A percentile compares a stretch with the other conserved stretches of the same genome.
These are phyloP conservation scores for Hozukius guyotensis DNA, from an alignment of 2,797 vertebrate species.

Conservation along the genomic window DNA sequence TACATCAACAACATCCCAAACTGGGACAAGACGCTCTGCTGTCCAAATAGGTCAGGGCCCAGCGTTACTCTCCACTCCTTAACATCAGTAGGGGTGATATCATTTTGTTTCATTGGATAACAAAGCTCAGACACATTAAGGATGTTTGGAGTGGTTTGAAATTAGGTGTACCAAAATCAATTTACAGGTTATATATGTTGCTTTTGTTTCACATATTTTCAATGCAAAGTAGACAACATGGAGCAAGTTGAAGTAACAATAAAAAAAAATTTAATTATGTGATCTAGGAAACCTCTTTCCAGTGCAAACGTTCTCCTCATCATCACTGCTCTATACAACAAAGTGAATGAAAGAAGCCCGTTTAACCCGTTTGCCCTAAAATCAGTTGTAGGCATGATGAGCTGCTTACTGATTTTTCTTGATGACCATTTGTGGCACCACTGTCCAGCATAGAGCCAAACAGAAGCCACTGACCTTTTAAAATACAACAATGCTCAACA, in stretches of 20 bases:
- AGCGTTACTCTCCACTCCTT: slow-evolving; percentile 5
- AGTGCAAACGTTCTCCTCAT: neutral
- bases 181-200: neutral
- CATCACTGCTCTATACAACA: neutral
- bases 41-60: slow-evolving; percentile 15
- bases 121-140: neutral
- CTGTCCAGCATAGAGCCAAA: no score
- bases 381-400: neutral
- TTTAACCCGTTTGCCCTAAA: neutral
- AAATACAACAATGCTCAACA: neutral
- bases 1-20: slow-evolving; percentile 72
- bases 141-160: slow-evolving; percentile 2
- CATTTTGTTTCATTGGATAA: slow-evolving; percentile 17
- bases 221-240: neutral
- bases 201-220: neutral
- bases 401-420: neutral
- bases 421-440: neutral
- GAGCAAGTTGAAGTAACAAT: neutral
- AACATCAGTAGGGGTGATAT: slow-evolving; percentile 1
- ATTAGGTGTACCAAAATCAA: neutral
- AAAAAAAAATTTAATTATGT: neutral
- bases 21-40: slow-evolving; percentile 51
- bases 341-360: neutral
- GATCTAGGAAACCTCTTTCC: neutral
- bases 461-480: no score